Base-by-base conservation (phyloP, 1,140 invertebrate species). In the Drosophila teissieri region DNA sequence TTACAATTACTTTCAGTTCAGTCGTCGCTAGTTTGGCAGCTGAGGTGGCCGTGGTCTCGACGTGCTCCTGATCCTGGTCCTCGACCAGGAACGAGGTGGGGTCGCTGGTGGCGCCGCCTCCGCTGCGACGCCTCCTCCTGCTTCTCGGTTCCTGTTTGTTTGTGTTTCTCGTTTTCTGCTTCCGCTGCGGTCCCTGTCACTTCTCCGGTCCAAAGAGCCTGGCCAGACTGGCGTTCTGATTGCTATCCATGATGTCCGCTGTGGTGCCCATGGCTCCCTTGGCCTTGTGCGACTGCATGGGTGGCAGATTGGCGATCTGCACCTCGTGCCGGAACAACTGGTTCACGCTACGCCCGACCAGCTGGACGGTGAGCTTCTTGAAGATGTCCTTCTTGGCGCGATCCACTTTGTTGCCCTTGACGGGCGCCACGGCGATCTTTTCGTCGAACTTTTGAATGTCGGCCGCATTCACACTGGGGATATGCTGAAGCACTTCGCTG, bases 371-470 rank as follows among this genome's bases (percentile, higher is more conserved):
- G 44, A 98, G 94, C 93, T 97, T 97, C 91, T 96, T 98, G 91
- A 98, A 98, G 12, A 97, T 93, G 90, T 98, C 97, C 80, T 97
- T 97, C 91, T 97, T 98, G 65, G 95, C 95, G 86, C 97, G 97
- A 80, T 98, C 97, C 12, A 96, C 94, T 91, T 96, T 96, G 78
- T 95, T 95, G 19, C 95, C 95, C 80, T 95, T 96, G 56, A 94
- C 94, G 11, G 94, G 94, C 34, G 93, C 93, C 4, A 95, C 94
- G 10, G 95, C 92, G 86, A 98, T 95, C 91, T 96, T 96, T 75
- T 98, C 97, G 92, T 98, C 97, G 64, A 98, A 95, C 61, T 96
- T 95, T 69, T 96, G 95, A 45, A 97, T 91, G 91, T 97, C 96
- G 1, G 95, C 94, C 19, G 94, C 94, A 93, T 95, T 96, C 8